These are phyloP conservation scores for Scomber colias DNA, from an alignment of 2,113 vertebrate genomes.

Conservation along the genomic window DNA sequence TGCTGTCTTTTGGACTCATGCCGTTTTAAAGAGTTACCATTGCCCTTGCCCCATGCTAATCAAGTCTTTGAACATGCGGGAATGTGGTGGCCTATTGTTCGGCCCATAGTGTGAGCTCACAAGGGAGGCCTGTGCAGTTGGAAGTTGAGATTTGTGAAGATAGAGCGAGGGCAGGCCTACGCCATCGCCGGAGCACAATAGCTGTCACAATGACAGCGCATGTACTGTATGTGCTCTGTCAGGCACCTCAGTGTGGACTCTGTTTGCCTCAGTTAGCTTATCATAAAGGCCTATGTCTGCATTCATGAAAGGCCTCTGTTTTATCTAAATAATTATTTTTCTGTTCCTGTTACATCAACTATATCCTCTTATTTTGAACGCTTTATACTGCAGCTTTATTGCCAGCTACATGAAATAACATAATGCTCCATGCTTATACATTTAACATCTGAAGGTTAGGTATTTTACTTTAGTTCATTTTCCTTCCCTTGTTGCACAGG, in stretches of 20 bases:
- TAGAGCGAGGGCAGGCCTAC: slow-evolving; percentile 85
- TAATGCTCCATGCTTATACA: background rate
- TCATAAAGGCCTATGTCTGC: slow-evolving; percentile 62
- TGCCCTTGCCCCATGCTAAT: slow-evolving; percentile 77
- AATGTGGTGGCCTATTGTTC: slow-evolving; percentile 86
- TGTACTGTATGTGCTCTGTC: slow-evolving; percentile 79
- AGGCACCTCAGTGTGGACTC: slow-evolving; percentile 71
- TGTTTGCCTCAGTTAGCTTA: slow-evolving; percentile 60
- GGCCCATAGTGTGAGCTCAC: slow-evolving; percentile 81
- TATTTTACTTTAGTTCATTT: slow-evolving; percentile 14
- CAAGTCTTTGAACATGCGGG: slow-evolving; percentile 82
- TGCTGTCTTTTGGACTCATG: slow-evolving; percentile 69
- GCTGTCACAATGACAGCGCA: slow-evolving; percentile 80
- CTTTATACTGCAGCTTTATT: slow-evolving; percentile 8
- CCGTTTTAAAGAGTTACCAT: slow-evolving; percentile 81
- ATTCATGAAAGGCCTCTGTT: slow-evolving; percentile 63
- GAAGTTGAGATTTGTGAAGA: slow-evolving; percentile 82
- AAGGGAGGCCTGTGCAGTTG: slow-evolving; percentile 82
- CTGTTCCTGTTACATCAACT: slow-evolving; percentile 34
- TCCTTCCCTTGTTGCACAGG: slow-evolving; percentile 71
- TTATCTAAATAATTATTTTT: slow-evolving; percentile 49
- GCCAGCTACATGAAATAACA: background rate
- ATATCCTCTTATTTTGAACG: slow-evolving; percentile 2
- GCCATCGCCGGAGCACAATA: slow-evolving; percentile 86
- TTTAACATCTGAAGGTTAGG: background rate